Evolutionary conservation across 2,113 vertebrate species (phyloP).

Genomic region (Engystomops pustulosus): DNA sequence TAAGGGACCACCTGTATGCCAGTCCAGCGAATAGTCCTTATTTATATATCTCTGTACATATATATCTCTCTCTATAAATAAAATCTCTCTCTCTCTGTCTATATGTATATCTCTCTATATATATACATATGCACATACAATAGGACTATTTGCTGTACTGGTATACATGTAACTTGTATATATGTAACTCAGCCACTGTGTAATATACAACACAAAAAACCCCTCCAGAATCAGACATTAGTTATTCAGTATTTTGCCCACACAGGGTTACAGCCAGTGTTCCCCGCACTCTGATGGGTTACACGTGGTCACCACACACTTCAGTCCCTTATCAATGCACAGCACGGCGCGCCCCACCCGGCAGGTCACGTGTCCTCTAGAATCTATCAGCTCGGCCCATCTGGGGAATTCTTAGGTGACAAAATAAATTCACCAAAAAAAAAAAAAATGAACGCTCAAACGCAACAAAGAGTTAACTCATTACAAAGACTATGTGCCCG

Average conservation of each 20-base stretch:
- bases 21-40: no score
- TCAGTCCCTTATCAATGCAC: constrained; percentile 32
- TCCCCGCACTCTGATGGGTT: neutral
- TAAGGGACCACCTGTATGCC: no score
- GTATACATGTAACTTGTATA: no score
- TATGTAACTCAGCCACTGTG: no score
- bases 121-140: no score
- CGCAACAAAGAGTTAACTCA: neutral
- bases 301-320: constrained; percentile 14
- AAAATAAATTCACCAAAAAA: neutral
- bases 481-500: neutral
- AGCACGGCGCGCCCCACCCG: constrained; percentile 40
- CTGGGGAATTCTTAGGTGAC: constrained; percentile 3
- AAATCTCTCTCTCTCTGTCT: no score
- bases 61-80: no score
- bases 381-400: constrained; percentile 48
- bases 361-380: neutral
- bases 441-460: neutral
- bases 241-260: neutral
- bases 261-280: neutral
- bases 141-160: no score
- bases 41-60: no score
- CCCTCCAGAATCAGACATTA: neutral
- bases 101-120: no score
- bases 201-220: neutral